Conservation (phyloP, 2,113 vertebrate genomes). For the Haliaeetus leucogaster region DNA sequence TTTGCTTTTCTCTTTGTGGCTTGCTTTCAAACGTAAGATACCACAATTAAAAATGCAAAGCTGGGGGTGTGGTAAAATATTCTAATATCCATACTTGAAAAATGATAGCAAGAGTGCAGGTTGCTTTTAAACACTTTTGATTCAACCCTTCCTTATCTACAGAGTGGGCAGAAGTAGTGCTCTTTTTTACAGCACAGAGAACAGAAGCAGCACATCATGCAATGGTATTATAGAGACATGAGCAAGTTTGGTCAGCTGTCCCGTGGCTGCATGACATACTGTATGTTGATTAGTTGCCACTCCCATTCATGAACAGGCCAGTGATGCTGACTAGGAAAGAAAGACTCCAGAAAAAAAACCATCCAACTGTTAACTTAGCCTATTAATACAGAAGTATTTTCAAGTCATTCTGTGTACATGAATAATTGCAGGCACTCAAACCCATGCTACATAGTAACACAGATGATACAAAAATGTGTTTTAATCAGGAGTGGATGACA, state of each 20-base stretch:
- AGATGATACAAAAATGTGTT: background rate
- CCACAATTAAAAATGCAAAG: background rate
- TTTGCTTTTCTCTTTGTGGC: background rate
- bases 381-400: background rate
- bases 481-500: background rate
- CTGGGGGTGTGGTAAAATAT: background rate
- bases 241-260: background rate
- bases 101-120: rapidly evolving
- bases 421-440: background rate
- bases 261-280: background rate
- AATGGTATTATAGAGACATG: background rate
- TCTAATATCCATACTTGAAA: background rate
- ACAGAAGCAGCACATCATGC: background rate
- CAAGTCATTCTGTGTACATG: background rate
- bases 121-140: background rate
- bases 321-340: background rate
- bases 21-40: background rate
- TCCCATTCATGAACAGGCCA: background rate
- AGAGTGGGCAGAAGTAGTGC: background rate
- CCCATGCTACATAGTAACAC: rapidly evolving
- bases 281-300: background rate
- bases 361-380: background rate
- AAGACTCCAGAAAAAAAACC: background rate
- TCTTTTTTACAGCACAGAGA: background rate
- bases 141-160: background rate